Evolutionary conservation across 2,797 vertebrate species (phyloP).

Genomic region (Emydoidea blandingii): DNA sequence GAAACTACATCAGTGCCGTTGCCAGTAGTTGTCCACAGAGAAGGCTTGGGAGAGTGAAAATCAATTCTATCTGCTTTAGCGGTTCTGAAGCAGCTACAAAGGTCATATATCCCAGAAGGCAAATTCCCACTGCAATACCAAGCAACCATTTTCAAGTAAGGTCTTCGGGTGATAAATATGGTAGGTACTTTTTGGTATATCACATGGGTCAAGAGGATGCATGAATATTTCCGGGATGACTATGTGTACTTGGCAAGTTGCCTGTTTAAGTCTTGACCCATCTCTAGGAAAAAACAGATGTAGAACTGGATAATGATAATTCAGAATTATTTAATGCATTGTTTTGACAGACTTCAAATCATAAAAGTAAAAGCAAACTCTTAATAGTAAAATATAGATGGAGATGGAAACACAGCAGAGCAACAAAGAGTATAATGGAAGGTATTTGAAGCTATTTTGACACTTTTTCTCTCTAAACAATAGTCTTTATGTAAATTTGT

Average conservation of each 20-base stretch:
- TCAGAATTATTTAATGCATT: slow-evolving; percentile 80
- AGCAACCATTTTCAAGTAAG: background rate
- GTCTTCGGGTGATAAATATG: background rate
- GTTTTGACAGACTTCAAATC: slow-evolving; percentile 81
- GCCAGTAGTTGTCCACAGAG: background rate
- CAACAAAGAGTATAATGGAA: slow-evolving; percentile 77
- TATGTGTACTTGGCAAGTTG: background rate
- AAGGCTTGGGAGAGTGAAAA: background rate
- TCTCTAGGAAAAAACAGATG: slow-evolving; percentile 26
- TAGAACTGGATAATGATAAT: slow-evolving; percentile 72
- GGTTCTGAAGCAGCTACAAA: background rate
- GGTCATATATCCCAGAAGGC: background rate
- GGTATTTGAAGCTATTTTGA: slow-evolving; percentile 79
- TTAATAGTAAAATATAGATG: slow-evolving; percentile 78
- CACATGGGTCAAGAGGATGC: background rate
- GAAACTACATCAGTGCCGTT: accelerated
- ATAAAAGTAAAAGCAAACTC: slow-evolving; percentile 76
- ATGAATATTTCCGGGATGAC: background rate
- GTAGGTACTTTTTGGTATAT: background rate
- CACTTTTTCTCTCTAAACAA: slow-evolving; percentile 74
- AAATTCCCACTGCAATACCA: background rate
- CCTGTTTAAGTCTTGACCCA: slow-evolving; percentile 54
- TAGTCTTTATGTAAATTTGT: slow-evolving; percentile 70
- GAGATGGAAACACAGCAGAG: slow-evolving; percentile 72
- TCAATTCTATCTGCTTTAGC: background rate